Percentiles rank a stretch among this genome's conserved stretches.
Evolutionary conservation across 1,140 invertebrate genomes (phyloP).

Genomic region (Lamellibrachia luymesi): DNA sequence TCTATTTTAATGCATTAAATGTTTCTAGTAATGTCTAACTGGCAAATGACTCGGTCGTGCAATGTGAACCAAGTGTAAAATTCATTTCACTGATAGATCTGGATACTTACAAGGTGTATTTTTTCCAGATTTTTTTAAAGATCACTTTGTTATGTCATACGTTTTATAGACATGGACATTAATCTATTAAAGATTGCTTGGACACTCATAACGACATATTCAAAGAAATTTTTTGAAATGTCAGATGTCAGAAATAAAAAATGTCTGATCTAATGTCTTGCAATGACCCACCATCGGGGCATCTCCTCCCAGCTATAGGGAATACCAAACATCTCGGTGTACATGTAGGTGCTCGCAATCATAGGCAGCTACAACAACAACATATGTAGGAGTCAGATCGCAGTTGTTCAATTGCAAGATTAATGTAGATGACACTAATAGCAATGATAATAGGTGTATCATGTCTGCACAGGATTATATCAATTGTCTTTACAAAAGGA

Average conservation of each 20-base stretch:
- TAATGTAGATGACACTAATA: too few species aligned
- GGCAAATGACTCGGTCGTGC: neutral
- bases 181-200: too few species aligned
- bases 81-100: neutral
- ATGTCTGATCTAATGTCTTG: neutral
- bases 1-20: neutral
- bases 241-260: neutral
- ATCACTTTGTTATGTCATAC: too few species aligned
- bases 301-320: constrained; percentile 46
- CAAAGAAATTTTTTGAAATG: too few species aligned
- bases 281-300: constrained; percentile 43
- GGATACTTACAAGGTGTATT: too few species aligned
- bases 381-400: neutral
- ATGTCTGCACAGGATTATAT: too few species aligned
- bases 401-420: neutral
- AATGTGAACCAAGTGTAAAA: neutral
- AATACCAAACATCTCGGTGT: constrained; percentile 44
- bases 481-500: too few species aligned
- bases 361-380: constrained; percentile 39
- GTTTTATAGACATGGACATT: too few species aligned
- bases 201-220: too few species aligned
- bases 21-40: neutral
- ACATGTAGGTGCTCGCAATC: constrained; percentile 44
- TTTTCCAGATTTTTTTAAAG: too few species aligned
- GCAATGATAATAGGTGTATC: too few species aligned